Base-by-base conservation (phyloP, 2,888 invertebrate genomes). In the Lepidocyrtoides sp. region DNA sequence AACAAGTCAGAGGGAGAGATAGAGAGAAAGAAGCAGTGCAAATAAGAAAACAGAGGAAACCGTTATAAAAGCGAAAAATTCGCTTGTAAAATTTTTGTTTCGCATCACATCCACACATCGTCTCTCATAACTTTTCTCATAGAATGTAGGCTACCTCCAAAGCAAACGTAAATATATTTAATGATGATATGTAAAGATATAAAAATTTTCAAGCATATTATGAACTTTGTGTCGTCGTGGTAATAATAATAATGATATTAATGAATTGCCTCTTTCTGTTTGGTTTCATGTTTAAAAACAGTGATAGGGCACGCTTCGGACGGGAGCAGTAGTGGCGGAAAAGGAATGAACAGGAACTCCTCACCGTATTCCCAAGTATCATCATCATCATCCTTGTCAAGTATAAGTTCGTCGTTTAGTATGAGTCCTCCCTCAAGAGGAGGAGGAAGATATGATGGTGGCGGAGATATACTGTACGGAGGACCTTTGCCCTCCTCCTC, bases 261-360 rank as follows among this genome's bases (percentile, higher is more conserved):
- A 83, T 87, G 72, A 82, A 75, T 91, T 60, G 63, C 41, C 2
- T 83, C 51, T 83, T 75, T 44, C 84, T 89, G 57, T 83, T 89
- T 89, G 36, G n/a, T 63, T 88, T 66, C 41, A 57, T 90, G 82
- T 85, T 1, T 72, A 17, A 20, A 66, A 66, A 54, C 92, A 93
- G 94, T 92, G 93, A 94, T 94, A 93, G 93, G 93, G 72, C 93
- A 94, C 92, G 94, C 91, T 44, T 94, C 94, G 20, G 94, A 94
- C 81, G 91, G 92, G 4, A 41, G 81, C 57, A 23, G 29, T 48
- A 82, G 81, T 66, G 44, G 14, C 20, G 69, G 91, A 29, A 88
- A 84, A 44, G 92, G 92, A 89, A 82, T 91, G 54, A 83, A 54
- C 69, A 51, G 77, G 77, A 63, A 66, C 48, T 60, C 87, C n/a